Evolutionary conservation across 2,797 vertebrate species (phyloP), one percentile per base, ranked within the genome.

Genomic region (Hypotaenidia okinawae): DNA sequence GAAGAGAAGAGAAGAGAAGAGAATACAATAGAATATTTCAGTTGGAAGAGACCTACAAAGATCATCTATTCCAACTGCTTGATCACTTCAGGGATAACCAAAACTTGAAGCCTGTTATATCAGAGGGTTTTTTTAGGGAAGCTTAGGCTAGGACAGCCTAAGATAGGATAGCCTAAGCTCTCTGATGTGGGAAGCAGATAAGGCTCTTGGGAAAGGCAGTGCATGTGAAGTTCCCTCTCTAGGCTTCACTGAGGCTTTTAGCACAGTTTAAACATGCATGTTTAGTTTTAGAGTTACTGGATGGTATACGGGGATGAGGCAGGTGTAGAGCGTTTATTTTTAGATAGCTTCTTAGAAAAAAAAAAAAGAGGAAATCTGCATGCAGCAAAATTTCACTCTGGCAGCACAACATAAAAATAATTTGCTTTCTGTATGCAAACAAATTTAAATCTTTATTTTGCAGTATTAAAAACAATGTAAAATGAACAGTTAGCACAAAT

Each of bases 391-490:
- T 95, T 96, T 87, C 89, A 88, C 79, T 82, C 94, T 94, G 90
- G 94, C 84, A 95, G 73, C 79, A 62, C 61, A 89, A 89, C 86
- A 82, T 87, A 93, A 95, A 96, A 96, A 96, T 95, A 96, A 94
- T 94, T 95, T 87, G 78, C 72, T 96, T 94, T 95, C 78, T 94
- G 96, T 93, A 87, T 95, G 90, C 94, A 97, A 95, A 95, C 96
- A 95, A 93, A 95, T 93, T 94, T 84, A 87, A 96, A 89, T 94
- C 54, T 51, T 68, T 80, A 89, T 90, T 95, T 96, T 94, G 47
- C 85, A 7, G 2, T 68, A 95, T 94, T 96, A 90, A 75, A 91
- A 93, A 92, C 94, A 95, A 95, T 90, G 54, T 87, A 75, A 94
- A 94, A 92, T 91, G 84, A 93, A 93, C 95, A 96, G 89, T 90